A percentile compares a stretch with the other conserved stretches of the same genome.
phyloP scores from a whole-genome alignment of 2,797 vertebrate genomes.

The Eulemur coronatus region DNA sequence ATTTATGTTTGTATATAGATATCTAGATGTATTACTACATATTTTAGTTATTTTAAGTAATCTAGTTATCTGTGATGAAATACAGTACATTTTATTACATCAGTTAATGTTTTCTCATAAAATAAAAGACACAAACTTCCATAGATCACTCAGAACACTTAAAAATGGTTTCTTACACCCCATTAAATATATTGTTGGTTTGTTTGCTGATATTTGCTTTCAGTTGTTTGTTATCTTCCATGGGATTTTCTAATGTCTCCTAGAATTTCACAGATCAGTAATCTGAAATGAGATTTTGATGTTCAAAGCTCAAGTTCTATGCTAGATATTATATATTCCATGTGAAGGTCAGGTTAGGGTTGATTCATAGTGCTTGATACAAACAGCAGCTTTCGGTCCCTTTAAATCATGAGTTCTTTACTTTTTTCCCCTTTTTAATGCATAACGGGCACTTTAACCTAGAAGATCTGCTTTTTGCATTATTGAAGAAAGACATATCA shows the following conservation, averaged over 20 bases:
- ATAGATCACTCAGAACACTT: slow-evolving; percentile 38
- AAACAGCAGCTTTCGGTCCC: not conserved
- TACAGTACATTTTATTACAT: not conserved
- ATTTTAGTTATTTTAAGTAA: not conserved
- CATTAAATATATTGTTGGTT: slow-evolving; percentile 52
- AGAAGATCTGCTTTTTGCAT: slow-evolving; percentile 48
- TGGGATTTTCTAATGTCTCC: slow-evolving; percentile 16
- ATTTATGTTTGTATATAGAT: not conserved
- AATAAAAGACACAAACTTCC: not conserved
- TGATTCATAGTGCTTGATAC: slow-evolving; percentile 39
- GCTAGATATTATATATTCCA: slow-evolving; percentile 42
- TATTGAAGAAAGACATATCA: not conserved
- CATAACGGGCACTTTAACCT: not conserved
- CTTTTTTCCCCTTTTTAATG: slow-evolving; percentile 10
- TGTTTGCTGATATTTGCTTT: slow-evolving; percentile 70
- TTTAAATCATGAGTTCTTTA: slow-evolving; percentile 24
- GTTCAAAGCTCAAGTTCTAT: slow-evolving; percentile 42
- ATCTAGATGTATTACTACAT: not conserved
- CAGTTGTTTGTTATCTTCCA: slow-evolving; percentile 67
- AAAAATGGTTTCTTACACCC: not conserved
- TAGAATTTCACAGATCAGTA: slow-evolving; percentile 77
- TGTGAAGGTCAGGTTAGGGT: slow-evolving; percentile 72
- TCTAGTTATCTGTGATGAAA: not conserved
- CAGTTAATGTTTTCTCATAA: slow-evolving; percentile 33
- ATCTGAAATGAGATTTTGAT: slow-evolving; percentile 74